Percentiles rank a stretch among this genome's conserved stretches.
Conservation (phyloP, 2,113 vertebrate species). For the Meles meles region DNA sequence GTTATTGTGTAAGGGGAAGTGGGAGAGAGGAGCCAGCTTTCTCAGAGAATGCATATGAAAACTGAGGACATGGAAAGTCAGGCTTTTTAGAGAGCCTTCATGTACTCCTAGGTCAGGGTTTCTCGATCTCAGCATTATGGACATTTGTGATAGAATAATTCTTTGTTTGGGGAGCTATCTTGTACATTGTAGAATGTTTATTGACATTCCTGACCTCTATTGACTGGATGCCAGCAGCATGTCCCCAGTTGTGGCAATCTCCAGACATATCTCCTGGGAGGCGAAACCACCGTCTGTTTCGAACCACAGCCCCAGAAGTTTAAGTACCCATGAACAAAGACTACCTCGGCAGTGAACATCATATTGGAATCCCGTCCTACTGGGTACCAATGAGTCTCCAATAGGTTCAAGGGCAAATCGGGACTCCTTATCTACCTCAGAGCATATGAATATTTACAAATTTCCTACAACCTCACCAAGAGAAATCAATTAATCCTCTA, state of each 20-base stretch:
- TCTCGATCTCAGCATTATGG: not conserved
- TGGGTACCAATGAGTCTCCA: not conserved
- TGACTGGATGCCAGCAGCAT: not conserved
- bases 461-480: not conserved
- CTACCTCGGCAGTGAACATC: not conserved
- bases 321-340: not conserved
- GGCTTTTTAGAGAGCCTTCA: not conserved
- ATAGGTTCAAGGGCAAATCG: not conserved
- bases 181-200: not conserved
- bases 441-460: not conserved
- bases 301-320: not conserved
- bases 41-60: not conserved
- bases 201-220: not conserved
- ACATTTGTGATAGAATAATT: not conserved
- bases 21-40: not conserved
- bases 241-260: not conserved
- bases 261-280: not conserved
- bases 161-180: not conserved
- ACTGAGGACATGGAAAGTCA: not conserved
- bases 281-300: not conserved
- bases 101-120: not conserved
- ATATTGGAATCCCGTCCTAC: not conserved
- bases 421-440: not conserved
- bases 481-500: not conserved
- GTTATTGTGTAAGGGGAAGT: not conserved